Base-by-base conservation (phyloP, 1,140 invertebrate species). In the Drosophila kohkoa region DNA sequence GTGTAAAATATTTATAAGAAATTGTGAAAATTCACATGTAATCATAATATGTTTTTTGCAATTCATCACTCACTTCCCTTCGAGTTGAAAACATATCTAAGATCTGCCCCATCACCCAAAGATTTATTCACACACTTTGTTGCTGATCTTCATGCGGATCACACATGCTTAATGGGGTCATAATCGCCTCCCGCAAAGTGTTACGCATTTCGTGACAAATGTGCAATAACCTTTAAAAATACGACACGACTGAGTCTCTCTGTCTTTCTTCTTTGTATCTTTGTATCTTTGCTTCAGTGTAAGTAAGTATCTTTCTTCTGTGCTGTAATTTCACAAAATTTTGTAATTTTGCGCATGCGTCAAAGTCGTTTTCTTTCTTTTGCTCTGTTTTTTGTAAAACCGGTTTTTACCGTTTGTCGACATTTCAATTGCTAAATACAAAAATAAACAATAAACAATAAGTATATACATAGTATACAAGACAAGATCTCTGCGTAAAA, bases 311-410 rank as follows among this genome's bases (percentile, higher is more conserved):
- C 32, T 48, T 6, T 73, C 6, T 30, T 28, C 25, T 59, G 82
- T 88, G 83, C 69, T 73, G 79, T 87, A 87, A 88, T 87, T 87
- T 87, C 82, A 70, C 73, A 71, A 82, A 81, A 70, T 82, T 82
- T 87, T 87, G 83, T 87, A 87, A 87, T 88, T 86, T 77, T 65
- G 65, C 65, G 76, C 75, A 82, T 87, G 79, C 82, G 82, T 85
- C 81, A 86, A 62, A 49, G 15, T 58, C 5, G 30, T 52, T 38
- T 51, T 30, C 13, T 52, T 49, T 43, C 41, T 43, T 51, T 54
- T 48, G 69, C 10, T 38, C 35, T 8, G 35, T 38, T 8, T 38
- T 35, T 25, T 3, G 3, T 10, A 38, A 38, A 11, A 81, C 82
- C 74, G 78, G 82, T 87, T 82, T 81, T 51, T 57, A 59, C 78